A percentile compares a stretch with the other conserved stretches of the same genome.
These are phyloP conservation scores for Altica lythri DNA, from an alignment of 2,888 invertebrate genomes.

Conservation along the genomic window DNA sequence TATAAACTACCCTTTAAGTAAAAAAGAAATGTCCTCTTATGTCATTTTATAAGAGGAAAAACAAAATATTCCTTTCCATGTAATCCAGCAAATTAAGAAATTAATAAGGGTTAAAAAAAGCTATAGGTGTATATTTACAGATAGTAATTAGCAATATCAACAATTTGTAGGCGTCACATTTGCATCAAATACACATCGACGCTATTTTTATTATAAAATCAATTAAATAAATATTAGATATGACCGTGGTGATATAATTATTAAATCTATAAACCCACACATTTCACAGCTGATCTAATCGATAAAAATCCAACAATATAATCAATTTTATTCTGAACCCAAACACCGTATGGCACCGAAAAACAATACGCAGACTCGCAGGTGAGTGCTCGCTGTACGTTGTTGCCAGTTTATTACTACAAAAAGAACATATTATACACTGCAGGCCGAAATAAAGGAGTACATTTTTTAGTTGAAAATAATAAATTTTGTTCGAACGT, in stretches of 20 bases:
- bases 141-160: background rate
- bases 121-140: no score
- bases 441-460: background rate
- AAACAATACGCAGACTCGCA: constrained; percentile 8
- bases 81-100: no score
- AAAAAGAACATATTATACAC: background rate
- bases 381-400: background rate
- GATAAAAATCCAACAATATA: constrained; percentile 7
- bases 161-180: background rate
- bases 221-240: background rate
- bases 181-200: no score
- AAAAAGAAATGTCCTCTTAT: no score
- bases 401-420: constrained; percentile 1
- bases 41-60: no score
- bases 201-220: no score
- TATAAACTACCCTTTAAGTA: no score
- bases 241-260: background rate
- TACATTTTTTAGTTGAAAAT: background rate
- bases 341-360: background rate
- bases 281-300: constrained; percentile 4
- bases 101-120: no score
- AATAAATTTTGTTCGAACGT: background rate
- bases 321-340: constrained; percentile 11
- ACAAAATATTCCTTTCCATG: no score
- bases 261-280: constrained; percentile 1